Evolutionary conservation across 1,140 invertebrate species (phyloP).

Genomic region (Sarcophaga bullata): DNA sequence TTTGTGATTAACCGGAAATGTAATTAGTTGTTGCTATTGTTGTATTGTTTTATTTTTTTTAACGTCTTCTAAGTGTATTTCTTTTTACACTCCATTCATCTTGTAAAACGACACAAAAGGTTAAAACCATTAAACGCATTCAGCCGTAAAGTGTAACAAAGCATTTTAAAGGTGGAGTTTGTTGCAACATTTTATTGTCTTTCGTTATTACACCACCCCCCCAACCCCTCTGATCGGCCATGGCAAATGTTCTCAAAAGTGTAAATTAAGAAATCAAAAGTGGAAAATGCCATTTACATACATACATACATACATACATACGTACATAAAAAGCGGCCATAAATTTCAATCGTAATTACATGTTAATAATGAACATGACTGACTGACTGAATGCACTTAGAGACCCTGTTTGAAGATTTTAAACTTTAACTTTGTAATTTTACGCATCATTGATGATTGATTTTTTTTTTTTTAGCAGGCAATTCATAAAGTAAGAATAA

Average conservation of each 20-base stretch:
- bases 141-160: conserved; percentile 2
- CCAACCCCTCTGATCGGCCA: background rate
- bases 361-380: too few species aligned
- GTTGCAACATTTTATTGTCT: background rate
- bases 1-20: conserved; percentile 32
- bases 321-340: background rate
- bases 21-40: conserved; percentile 8
- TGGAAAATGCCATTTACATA: background rate
- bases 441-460: too few species aligned
- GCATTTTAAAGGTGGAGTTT: conserved; percentile 24
- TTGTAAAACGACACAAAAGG: background rate
- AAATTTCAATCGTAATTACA: conserved; percentile 23
- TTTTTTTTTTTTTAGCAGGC: too few species aligned
- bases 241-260: background rate
- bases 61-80: background rate
- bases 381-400: too few species aligned
- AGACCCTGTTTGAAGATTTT: too few species aligned
- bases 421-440: too few species aligned
- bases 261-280: conserved; percentile 37
- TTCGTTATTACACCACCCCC: background rate
- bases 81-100: background rate
- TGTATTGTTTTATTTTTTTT: background rate
- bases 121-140: conserved; percentile 13
- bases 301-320: too few species aligned
- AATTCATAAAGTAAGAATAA: too few species aligned